Evolutionary conservation across 1,140 invertebrate species (phyloP).

Genomic region (Zaprionus nigranus): DNA sequence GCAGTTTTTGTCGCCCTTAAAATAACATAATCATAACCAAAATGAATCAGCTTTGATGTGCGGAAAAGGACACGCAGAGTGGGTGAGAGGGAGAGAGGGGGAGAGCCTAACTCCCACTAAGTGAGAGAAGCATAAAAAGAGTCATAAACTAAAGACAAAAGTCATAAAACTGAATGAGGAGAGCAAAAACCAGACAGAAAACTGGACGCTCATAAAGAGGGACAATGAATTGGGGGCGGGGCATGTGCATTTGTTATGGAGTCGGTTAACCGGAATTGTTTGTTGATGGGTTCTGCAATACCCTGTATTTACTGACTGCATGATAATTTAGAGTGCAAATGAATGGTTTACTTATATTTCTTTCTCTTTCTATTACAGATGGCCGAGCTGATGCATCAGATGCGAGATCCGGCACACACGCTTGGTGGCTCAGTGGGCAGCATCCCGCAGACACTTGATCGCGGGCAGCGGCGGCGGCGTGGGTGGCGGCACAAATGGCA

Average conservation of each 20-base stretch:
- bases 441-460: conserved; percentile 82
- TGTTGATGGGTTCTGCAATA: background rate
- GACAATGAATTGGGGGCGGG: background rate
- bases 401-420: conserved; percentile 82
- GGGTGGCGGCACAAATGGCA: conserved; percentile 51
- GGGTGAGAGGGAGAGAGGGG: background rate
- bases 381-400: conserved; percentile 84
- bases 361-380: conserved; percentile 55
- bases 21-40: conserved; percentile 31
- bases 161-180: conserved; percentile 47
- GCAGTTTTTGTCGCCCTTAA: conserved; percentile 33
- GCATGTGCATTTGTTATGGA: background rate
- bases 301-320: background rate
- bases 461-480: conserved; percentile 38
- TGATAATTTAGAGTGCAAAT: background rate
- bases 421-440: conserved; percentile 83
- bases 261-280: background rate
- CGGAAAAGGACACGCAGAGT: background rate
- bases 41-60: conserved; percentile 32
- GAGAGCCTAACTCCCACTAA: conserved; percentile 25
- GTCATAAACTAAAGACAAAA: conserved; percentile 63
- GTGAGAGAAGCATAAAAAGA: conserved; percentile 54
- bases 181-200: conserved; percentile 26
- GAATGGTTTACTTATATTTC: background rate
- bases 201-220: conserved; percentile 3